A percentile compares a stretch with the other conserved stretches of the same genome.
These are phyloP conservation scores for Sphaeridia pumilis DNA, from an alignment of 2,888 invertebrate genomes.

Conservation along the genomic window DNA sequence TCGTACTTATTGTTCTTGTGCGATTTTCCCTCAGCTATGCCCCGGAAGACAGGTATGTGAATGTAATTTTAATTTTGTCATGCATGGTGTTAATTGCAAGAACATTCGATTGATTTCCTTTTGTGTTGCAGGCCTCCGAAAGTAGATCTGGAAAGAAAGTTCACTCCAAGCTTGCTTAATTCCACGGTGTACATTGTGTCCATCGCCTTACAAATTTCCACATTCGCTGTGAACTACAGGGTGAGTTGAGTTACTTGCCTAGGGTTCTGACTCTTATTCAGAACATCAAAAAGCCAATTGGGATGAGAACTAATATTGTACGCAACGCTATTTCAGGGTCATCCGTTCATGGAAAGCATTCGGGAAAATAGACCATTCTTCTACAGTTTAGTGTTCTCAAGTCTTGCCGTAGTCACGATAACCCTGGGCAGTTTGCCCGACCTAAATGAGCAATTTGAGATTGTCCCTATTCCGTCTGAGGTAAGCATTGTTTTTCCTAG, in stretches of 20 bases:
- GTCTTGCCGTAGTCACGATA: constrained; percentile 66
- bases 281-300: neutral
- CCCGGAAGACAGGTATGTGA: constrained; percentile 46
- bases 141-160: constrained; percentile 68
- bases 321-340: constrained; percentile 54
- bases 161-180: constrained; percentile 87
- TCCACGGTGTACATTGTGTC: constrained; percentile 98
- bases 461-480: constrained; percentile 83
- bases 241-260: constrained; percentile 44
- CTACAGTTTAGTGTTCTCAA: constrained; percentile 77
- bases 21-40: constrained; percentile 61
- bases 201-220: constrained; percentile 91
- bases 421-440: constrained; percentile 77
- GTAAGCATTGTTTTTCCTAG: constrained; percentile 47
- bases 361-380: constrained; percentile 81
- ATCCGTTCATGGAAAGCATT: constrained; percentile 97
- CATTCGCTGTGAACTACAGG: constrained; percentile 98
- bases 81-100: constrained; percentile 1
- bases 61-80: neutral
- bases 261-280: neutral
- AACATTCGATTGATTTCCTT: constrained; percentile 5
- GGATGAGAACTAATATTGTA: neutral
- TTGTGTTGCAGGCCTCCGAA: constrained; percentile 40
- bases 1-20: constrained; percentile 78
- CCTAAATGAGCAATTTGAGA: constrained; percentile 79